phyloP scores from a whole-genome alignment of 2,888 invertebrate genomes.

The Timema cristinae region DNA sequence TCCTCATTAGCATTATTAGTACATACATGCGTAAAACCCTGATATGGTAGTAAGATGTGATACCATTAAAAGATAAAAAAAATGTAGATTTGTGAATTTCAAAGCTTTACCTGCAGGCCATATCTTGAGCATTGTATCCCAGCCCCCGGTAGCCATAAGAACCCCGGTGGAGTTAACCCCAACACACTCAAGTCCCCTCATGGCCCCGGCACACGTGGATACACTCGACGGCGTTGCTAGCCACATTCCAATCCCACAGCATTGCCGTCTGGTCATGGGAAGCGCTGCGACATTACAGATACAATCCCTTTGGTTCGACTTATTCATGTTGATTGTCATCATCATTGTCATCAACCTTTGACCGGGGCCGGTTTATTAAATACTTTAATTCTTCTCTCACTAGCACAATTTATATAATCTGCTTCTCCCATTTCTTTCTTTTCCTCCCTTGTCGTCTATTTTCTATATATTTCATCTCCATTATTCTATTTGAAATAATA shows the following conservation, averaged over 20 bases:
- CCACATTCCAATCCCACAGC: conserved; percentile 83
- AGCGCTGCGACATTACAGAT: conserved; percentile 51
- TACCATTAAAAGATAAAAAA: conserved; percentile 6
- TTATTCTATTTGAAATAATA: no score
- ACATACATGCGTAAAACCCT: no score
- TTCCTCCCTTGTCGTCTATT: no score
- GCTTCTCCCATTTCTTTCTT: no score
- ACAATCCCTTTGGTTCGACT: neutral
- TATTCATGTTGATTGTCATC: no score
- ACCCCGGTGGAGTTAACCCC: conserved; percentile 65
- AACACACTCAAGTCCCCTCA: conserved; percentile 87
- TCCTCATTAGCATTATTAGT: no score
- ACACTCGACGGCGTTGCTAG: conserved; percentile 70
- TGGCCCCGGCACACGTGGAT: conserved; percentile 84
- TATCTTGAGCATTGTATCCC: conserved; percentile 88
- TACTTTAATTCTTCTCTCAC: no score
- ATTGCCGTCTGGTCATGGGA: conserved; percentile 91
- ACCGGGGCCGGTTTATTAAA: no score
- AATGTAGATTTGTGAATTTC: conserved; percentile 23
- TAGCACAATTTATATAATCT: no score
- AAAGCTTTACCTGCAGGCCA: conserved; percentile 75
- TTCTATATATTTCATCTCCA: no score
- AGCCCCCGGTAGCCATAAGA: conserved; percentile 79
- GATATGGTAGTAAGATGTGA: neutral
- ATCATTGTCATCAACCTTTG: no score